Percentiles rank a stretch among this genome's conserved stretches.
phyloP scores from a whole-genome alignment of 2,797 vertebrate genomes.

The Protosalanx chinensis region DNA sequence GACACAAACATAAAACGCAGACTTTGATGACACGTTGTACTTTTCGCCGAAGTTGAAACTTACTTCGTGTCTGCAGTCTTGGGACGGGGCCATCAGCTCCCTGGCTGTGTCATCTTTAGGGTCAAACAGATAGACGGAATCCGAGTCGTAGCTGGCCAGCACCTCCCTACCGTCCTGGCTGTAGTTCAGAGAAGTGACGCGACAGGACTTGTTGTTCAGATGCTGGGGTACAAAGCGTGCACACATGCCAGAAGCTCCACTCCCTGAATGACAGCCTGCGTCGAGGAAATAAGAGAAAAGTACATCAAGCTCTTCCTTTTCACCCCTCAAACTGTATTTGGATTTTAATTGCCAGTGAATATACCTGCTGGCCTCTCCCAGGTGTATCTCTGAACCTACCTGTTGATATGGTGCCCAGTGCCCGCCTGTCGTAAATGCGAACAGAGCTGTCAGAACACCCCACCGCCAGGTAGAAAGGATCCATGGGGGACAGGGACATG shows the following conservation, averaged over 20 bases:
- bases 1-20: too few relatives aligned
- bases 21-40: too few relatives aligned
- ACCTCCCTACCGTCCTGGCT: slow-evolving; percentile 95
- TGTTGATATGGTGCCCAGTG: slow-evolving; percentile 95
- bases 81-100: slow-evolving; percentile 92
- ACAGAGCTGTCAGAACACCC: slow-evolving; percentile 98
- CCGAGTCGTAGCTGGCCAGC: slow-evolving; percentile 97
- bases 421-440: slow-evolving; percentile 92
- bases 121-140: slow-evolving; percentile 97
- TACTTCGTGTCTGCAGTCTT: slow-evolving; percentile 93
- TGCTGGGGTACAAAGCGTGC: slow-evolving; percentile 94
- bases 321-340: too few relatives aligned
- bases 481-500: slow-evolving; percentile 91
- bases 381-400: slow-evolving; percentile 65
- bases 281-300: neutral
- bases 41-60: slow-evolving; percentile 25
- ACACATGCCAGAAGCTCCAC: slow-evolving; percentile 93
- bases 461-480: slow-evolving; percentile 94
- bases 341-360: too few relatives aligned
- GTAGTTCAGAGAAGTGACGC: slow-evolving; percentile 96
- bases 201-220: slow-evolving; percentile 93
- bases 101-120: slow-evolving; percentile 94
- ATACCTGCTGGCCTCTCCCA: too few relatives aligned
- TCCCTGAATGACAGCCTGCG: slow-evolving; percentile 90
- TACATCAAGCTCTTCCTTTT: neutral